A percentile compares a stretch with the other conserved stretches of the same genome.
Conservation (phyloP, 2,888 invertebrate species). For the Nineta flava region DNA sequence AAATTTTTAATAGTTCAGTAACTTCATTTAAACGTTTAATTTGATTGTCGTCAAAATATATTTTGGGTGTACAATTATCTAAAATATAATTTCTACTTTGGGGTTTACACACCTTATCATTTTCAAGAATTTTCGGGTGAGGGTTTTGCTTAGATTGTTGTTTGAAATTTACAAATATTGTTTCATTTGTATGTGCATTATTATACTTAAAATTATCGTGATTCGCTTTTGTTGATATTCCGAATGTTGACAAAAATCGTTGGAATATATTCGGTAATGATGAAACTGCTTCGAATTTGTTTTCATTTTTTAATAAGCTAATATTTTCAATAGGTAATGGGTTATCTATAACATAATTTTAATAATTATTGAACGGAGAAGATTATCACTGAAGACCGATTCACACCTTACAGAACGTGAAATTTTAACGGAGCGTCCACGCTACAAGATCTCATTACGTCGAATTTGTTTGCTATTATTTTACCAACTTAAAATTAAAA, state of each 20-base stretch:
- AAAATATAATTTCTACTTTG: neutral
- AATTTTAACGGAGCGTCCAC: too few species aligned
- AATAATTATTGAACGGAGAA: too few species aligned
- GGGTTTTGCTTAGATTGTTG: neutral
- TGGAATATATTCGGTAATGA: slow-evolving; percentile 1
- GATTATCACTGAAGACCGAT: too few species aligned
- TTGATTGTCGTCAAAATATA: slow-evolving; percentile 17
- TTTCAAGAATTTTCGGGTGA: neutral
- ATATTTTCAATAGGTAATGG: too few species aligned
- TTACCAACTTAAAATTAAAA: too few species aligned
- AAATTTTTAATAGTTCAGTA: slow-evolving; percentile 23
- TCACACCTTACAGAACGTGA: too few species aligned
- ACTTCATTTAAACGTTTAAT: slow-evolving; percentile 22
- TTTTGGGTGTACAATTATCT: neutral
- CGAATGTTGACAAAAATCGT: slow-evolving; percentile 2
- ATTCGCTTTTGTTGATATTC: neutral
- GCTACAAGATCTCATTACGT: too few species aligned
- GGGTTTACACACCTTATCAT: neutral
- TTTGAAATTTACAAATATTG: neutral
- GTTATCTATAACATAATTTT: too few species aligned
- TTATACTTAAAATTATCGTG: too few species aligned
- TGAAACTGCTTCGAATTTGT: neutral
- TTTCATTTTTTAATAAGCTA: too few species aligned
- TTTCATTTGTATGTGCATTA: too few species aligned
- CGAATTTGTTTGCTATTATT: too few species aligned